Percentiles rank a stretch among this genome's conserved stretches.
These are phyloP conservation scores for Myotis yumanensis DNA, from an alignment of 2,113 vertebrate species.

Conservation along the genomic window DNA sequence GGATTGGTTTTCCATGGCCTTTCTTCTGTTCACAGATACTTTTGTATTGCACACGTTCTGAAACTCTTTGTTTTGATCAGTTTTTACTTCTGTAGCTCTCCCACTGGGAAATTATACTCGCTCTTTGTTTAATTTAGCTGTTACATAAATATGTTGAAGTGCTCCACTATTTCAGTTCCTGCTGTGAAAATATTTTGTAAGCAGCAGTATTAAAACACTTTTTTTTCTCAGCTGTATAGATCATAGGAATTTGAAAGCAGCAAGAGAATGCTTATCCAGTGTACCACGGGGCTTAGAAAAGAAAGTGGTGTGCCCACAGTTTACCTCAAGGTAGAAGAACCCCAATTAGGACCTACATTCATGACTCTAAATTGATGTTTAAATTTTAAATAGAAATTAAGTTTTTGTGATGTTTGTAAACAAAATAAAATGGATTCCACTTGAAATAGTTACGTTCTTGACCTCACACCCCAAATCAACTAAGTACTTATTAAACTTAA, in stretches of 20 bases:
- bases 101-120: conserved; percentile 56
- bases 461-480: neutral
- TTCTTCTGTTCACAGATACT: neutral
- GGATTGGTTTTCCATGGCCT: neutral
- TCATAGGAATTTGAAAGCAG: conserved; percentile 32
- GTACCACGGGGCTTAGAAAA: neutral
- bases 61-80: conserved; percentile 55
- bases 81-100: conserved; percentile 50
- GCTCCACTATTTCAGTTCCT: conserved; percentile 63
- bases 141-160: conserved; percentile 70
- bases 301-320: neutral
- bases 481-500: neutral
- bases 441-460: conserved; percentile 9
- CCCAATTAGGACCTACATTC: neutral
- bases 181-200: conserved; percentile 73
- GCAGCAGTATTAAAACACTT: conserved; percentile 49
- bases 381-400: conserved; percentile 44
- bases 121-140: conserved; percentile 68
- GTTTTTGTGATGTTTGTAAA: neutral
- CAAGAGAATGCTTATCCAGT: neutral
- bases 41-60: neutral
- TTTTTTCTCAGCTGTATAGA: neutral
- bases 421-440: neutral
- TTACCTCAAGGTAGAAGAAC: neutral
- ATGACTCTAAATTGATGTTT: neutral